Base-by-base conservation (phyloP, 2,797 vertebrate species). In the Lagothrix lagotricha region DNA sequence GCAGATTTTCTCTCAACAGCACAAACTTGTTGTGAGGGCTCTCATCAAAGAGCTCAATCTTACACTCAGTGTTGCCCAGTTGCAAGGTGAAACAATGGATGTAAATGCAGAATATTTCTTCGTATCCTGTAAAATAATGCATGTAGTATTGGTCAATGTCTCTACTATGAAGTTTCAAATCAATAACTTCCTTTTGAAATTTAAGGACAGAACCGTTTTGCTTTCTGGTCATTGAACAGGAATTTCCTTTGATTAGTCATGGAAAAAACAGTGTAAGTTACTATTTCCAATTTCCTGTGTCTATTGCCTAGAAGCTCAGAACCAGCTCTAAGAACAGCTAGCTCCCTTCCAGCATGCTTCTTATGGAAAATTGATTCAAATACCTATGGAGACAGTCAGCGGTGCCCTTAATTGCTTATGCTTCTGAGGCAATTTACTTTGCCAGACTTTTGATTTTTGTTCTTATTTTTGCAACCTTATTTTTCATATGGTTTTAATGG, bases 161-260 rank as follows among this genome's bases (percentile, higher is more conserved):
- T 39, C 88, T 92, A 44, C 52, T 61, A 82, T 20, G 15, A 94
- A 87, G 30, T 64, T 89, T 52, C 88, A 88, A 96, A 80, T 57
- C 33, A 85, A 92, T 46, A 46, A 89, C 19, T 95, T 94, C 48
- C 28, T 52, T 92, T 92, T 88, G 48, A 89, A 94, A 83, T 85
- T 57, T 64, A 64, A 73, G 4, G 19, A 64, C 12, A 50, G 15
- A 36, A 73, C 2, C 3, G 57, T 90, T 77, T 67, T 67, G 33
- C 61, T 30, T 26, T 70, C 28, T 81, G 67, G 17, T 48, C 44
- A 22, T 48, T 61, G 54, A 92, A 92, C 26, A 87, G 24, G 44
- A 67, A 92, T 92, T 83, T 97, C 70, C 73, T 92, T 89, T 77
- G 36, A 54, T 48, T 3, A 58, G 61, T 64, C 54, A 83, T 39